Evolutionary conservation across 2,888 invertebrate species (phyloP).

Genomic region (Trachelus iudaicus): DNA sequence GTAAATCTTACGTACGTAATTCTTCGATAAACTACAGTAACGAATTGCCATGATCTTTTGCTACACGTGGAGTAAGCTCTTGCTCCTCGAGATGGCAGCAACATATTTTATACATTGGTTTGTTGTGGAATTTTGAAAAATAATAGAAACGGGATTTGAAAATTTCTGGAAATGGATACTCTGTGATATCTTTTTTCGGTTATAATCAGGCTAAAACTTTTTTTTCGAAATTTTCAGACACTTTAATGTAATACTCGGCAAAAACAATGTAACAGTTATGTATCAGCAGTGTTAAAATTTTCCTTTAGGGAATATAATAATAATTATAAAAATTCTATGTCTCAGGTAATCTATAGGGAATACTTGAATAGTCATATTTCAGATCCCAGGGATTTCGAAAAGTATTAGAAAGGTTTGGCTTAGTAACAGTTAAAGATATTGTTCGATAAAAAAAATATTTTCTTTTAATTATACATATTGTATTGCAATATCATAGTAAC

Average conservation of each 20-base stretch:
- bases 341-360: too few species aligned
- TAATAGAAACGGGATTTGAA: neutral
- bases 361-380: too few species aligned
- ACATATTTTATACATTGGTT: neutral
- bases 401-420: neutral
- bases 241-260: too few species aligned
- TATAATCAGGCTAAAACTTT: too few species aligned
- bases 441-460: neutral
- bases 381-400: too few species aligned
- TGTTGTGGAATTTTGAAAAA: neutral
- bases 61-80: neutral
- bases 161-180: too few species aligned
- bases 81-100: neutral
- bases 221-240: too few species aligned
- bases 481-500: neutral
- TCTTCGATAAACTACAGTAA: neutral
- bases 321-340: too few species aligned
- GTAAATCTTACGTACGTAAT: neutral
- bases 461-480: neutral
- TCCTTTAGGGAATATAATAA: too few species aligned
- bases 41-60: neutral
- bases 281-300: too few species aligned
- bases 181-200: too few species aligned
- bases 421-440: neutral
- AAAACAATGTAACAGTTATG: neutral